These are phyloP conservation scores for Tetropium fuscum DNA, from an alignment of 2,888 invertebrate genomes.

Conservation along the genomic window DNA sequence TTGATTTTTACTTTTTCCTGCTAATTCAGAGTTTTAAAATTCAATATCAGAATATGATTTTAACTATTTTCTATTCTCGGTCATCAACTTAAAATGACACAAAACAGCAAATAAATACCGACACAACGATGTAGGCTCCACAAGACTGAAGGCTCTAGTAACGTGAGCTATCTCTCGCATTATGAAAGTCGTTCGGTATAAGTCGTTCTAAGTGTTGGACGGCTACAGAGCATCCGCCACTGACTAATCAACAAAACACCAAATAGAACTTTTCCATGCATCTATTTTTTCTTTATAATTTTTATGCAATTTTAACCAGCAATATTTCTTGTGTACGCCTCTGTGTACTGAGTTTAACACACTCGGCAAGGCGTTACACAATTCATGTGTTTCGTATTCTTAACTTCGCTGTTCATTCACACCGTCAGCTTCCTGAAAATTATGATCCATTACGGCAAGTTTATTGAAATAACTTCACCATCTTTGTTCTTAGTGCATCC, in stretches of 20 bases:
- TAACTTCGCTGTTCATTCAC: slow-evolving; percentile 4
- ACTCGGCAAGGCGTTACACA: not conserved
- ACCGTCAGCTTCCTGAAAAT: slow-evolving; percentile 10
- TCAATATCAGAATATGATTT: not conserved
- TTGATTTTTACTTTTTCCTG: not conserved
- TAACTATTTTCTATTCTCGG: too few relatives aligned
- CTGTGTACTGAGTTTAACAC: not conserved
- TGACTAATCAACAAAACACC: too few relatives aligned
- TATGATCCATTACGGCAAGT: slow-evolving; percentile 9
- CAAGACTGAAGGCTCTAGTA: too few relatives aligned
- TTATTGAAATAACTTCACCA: slow-evolving; percentile 18
- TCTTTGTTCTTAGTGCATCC: slow-evolving; percentile 3
- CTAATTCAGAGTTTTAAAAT: not conserved
- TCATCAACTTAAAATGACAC: too few relatives aligned
- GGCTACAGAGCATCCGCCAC: too few relatives aligned
- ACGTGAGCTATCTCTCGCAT: too few relatives aligned
- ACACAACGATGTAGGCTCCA: too few relatives aligned
- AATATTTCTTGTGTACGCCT: not conserved
- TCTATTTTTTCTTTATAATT: not conserved
- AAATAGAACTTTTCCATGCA: not conserved
- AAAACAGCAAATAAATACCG: too few relatives aligned
- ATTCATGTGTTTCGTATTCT: slow-evolving; percentile 18
- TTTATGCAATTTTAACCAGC: too few relatives aligned
- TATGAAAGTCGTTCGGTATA: too few relatives aligned
- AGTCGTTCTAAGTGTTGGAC: too few relatives aligned